Evolutionary conservation across 2,888 invertebrate genomes (phyloP), one percentile per base, ranked within the genome.

Genomic region (Metopia argyrocephala): DNA sequence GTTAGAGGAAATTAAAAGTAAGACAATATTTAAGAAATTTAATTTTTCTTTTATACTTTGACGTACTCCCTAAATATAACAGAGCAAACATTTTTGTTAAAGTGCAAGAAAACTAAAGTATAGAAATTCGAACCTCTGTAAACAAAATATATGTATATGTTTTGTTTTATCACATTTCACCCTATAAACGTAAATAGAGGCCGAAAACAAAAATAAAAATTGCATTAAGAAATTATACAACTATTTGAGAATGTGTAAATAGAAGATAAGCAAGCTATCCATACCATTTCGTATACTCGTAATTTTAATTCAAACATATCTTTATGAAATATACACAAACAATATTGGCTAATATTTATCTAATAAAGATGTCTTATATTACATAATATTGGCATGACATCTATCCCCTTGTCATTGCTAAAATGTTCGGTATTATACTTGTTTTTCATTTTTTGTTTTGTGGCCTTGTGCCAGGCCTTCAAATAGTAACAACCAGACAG

Each of bases 201-300:
- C 31, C 69, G 7, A 27, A 23, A 62, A 46, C 21, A 59, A 50
- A 65, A 48, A 54, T 59, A 28, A 21, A 66, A 66, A 61, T 69
- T 50, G 57, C 71, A 70, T 79, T 73, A 83, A 82, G 82, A 79
- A 79, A 82, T 78, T 83, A 75, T 78, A 83, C 78, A 84, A 84
- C 82, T 84, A 85, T 86, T 76, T 86, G 83, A 84, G 86, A 85
- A 85, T 70, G 85, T 84, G 86, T 84, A 87, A 87, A 88, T 87
- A 87, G 85, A 81, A 86, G 87, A 88, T 87, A 88, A 88, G 88
- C 87, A 88, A 88, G 88, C 87, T 88, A 88, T 87, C 82, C 79
- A 45, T 66, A 52, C 18, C 48, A 62, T 20, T 52, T 83, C 31
- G 12, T n/a, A n/a, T n/a, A n/a, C n/a, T n/a, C n/a, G n/a, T n/a